A percentile compares a stretch with the other conserved stretches of the same genome.
Evolutionary conservation across 2,797 vertebrate species (phyloP).

Genomic region (Eleutherodactylus coqui): DNA sequence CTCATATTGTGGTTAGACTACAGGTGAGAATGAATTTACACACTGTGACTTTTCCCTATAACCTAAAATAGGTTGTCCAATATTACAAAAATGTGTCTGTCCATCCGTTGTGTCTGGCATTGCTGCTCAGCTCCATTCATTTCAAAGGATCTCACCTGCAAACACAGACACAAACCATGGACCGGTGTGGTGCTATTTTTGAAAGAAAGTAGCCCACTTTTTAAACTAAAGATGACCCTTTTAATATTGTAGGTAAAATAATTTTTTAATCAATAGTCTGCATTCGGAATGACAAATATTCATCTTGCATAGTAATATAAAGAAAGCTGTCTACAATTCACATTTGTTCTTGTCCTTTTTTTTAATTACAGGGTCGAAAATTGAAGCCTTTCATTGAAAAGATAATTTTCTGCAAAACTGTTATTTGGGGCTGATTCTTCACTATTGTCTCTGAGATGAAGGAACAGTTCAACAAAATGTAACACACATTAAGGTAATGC

Average conservation of each 20-base stretch:
- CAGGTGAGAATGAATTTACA: no score
- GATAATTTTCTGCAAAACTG: slow-evolving; percentile 25
- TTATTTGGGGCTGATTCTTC: neutral
- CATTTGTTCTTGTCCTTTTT: neutral
- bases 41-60: no score
- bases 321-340: slow-evolving; percentile 7
- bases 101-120: no score
- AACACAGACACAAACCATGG: no score
- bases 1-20: no score
- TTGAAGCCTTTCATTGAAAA: slow-evolving; percentile 21
- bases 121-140: no score
- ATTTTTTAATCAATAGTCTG: neutral
- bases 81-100: no score
- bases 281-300: neutral
- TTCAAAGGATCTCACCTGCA: no score
- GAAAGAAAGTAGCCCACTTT: no score
- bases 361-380: slow-evolving; percentile 13
- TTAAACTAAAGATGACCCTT: no score
- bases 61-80: no score
- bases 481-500: neutral
- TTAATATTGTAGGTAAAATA: neutral
- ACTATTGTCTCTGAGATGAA: slow-evolving; percentile 20
- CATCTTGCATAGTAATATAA: neutral
- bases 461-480: neutral
- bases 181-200: no score